These are phyloP conservation scores for Drosophila pandora DNA, from an alignment of 1,140 invertebrate genomes.

Conservation along the genomic window DNA sequence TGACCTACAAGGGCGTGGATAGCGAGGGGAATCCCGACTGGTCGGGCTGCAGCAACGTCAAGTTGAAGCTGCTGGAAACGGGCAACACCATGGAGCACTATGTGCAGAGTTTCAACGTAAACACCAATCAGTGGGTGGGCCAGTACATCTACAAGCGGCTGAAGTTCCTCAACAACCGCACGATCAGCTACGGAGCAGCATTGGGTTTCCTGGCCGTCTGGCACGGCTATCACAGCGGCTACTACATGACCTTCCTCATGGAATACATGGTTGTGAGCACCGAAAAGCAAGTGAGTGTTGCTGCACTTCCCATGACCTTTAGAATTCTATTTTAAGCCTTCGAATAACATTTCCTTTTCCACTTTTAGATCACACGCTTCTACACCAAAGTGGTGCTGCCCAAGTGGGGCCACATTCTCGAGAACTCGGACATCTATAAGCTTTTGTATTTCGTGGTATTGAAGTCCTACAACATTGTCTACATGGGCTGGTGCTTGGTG, in stretches of 20 bases:
- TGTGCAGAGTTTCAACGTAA: conserved; percentile 95
- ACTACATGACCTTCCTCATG: conserved; percentile 95
- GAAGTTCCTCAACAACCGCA: conserved; percentile 93
- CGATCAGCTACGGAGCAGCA: conserved; percentile 92
- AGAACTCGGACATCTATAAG: conserved; percentile 84
- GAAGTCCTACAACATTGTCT: conserved; percentile 91
- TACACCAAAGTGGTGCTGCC: conserved; percentile 64
- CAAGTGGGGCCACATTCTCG: conserved; percentile 49
- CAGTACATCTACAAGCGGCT: conserved; percentile 97
- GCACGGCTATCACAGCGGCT: conserved; percentile 96
- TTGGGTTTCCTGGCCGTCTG: conserved; percentile 95
- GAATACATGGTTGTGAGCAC: conserved; percentile 95
- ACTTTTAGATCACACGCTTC: conserved; percentile 64
- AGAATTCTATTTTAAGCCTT: background rate
- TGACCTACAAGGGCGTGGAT: conserved; percentile 90
- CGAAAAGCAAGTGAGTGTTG: conserved; percentile 91
- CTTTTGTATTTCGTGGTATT: conserved; percentile 85
- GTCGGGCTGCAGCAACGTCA: conserved; percentile 95
- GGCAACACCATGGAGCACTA: conserved; percentile 92
- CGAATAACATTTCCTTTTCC: background rate
- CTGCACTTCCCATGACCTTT: background rate
- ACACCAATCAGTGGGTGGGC: conserved; percentile 96
- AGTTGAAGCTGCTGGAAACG: conserved; percentile 90
- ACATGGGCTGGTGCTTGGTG: conserved; percentile 93
- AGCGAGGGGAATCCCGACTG: conserved; percentile 86